Percentiles rank a stretch among this genome's conserved stretches.
phyloP scores from a whole-genome alignment of 2,113 vertebrate genomes.

The Podiceps cristatus region DNA sequence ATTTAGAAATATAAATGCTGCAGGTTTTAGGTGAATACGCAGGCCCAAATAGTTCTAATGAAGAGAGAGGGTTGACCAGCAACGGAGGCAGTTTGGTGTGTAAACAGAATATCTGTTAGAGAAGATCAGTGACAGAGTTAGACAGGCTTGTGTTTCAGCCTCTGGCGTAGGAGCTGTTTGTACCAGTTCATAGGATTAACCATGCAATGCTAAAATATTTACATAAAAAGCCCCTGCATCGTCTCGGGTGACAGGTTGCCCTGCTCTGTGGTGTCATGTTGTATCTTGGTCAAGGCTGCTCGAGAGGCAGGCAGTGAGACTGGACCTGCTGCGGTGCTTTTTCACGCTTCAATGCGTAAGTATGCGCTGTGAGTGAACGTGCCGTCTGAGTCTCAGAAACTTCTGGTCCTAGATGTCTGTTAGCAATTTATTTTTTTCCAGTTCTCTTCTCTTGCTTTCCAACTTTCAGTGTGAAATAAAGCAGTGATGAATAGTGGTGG shows the following conservation, averaged over 20 bases:
- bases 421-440: neutral
- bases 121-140: slow-evolving; percentile 30
- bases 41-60: neutral
- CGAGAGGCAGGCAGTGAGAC: neutral
- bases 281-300: neutral
- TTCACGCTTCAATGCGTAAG: neutral
- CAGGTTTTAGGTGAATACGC: neutral
- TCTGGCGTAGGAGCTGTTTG: slow-evolving; percentile 55
- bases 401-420: neutral
- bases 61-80: neutral
- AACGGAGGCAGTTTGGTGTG: neutral
- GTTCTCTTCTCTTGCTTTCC: neutral
- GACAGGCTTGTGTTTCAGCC: slow-evolving; percentile 54
- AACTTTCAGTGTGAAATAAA: neutral
- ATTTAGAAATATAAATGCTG: neutral
- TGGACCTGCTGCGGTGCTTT: neutral
- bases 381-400: neutral
- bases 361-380: neutral
- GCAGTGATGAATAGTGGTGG: neutral
- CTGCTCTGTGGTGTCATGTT: slow-evolving; percentile 6
- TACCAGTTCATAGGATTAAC: slow-evolving; percentile 52
- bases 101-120: slow-evolving; percentile 1
- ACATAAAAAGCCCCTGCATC: slow-evolving; percentile 3
- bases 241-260: slow-evolving; percentile 40
- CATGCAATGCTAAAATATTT: slow-evolving; percentile 67